These are phyloP conservation scores for Cryptus armator DNA, from an alignment of 2,888 invertebrate genomes.

Conservation along the genomic window DNA sequence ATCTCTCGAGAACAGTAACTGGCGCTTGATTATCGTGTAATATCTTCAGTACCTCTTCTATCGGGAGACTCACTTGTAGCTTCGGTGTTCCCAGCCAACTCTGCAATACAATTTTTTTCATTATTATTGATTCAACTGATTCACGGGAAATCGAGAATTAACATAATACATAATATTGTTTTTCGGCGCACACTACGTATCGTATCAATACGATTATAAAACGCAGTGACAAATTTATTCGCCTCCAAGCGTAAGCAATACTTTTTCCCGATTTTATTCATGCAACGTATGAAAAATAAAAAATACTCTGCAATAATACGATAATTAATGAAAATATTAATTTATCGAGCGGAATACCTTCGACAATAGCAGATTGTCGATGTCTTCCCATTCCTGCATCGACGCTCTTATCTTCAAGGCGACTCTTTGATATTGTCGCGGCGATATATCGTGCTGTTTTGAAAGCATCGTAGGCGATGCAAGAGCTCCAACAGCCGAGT, in stretches of 20 bases:
- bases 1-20: constrained; percentile 86
- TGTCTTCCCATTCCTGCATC: constrained; percentile 88
- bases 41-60: constrained; percentile 85
- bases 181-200: no score
- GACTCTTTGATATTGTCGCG: constrained; percentile 90
- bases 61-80: constrained; percentile 84
- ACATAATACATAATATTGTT: no score
- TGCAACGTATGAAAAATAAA: no score
- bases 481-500: constrained; percentile 86
- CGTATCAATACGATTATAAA: no score
- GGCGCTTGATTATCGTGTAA: constrained; percentile 84
- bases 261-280: no score
- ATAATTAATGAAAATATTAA: neutral
- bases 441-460: constrained; percentile 86
- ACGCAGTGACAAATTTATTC: no score
- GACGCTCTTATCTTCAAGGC: constrained; percentile 88
- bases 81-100: constrained; percentile 85
- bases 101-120: constrained; percentile 75
- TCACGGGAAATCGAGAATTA: no score
- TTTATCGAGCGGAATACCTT: constrained; percentile 85
- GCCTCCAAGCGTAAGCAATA: no score
- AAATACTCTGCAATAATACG: neutral
- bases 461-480: constrained; percentile 87
- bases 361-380: constrained; percentile 88
- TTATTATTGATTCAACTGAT: constrained; percentile 12